Percentiles rank a stretch among this genome's conserved stretches.
These are phyloP conservation scores for Malurus elegans DNA, from an alignment of 2,113 vertebrate genomes.

Conservation along the genomic window DNA sequence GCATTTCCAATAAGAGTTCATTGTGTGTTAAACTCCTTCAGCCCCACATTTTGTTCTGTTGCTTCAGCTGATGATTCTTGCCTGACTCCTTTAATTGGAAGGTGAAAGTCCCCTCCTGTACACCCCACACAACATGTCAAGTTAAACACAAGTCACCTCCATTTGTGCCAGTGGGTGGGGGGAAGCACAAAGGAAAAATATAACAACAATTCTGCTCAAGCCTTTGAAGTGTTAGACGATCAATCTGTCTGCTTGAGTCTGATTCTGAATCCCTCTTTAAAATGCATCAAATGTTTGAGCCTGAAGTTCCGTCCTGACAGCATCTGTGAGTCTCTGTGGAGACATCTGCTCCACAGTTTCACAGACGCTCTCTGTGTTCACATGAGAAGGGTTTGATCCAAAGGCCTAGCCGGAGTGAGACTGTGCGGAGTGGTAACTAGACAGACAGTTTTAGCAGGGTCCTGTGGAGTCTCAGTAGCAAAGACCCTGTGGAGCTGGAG, in stretches of 20 bases:
- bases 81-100: conserved; percentile 28
- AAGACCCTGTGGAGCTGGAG: conserved; percentile 64
- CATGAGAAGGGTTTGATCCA: conserved; percentile 78
- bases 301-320: conserved; percentile 78
- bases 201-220: conserved; percentile 52
- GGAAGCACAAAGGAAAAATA: conserved; percentile 63
- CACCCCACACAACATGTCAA: neutral
- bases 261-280: conserved; percentile 78
- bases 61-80: conserved; percentile 32
- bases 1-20: neutral
- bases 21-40: conserved; percentile 3
- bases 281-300: conserved; percentile 81
- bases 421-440: conserved; percentile 65
- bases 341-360: conserved; percentile 75
- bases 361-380: conserved; percentile 75
- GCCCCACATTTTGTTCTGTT: neutral
- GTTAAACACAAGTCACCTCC: conserved; percentile 54
- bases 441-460: conserved; percentile 70
- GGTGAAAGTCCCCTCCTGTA: conserved; percentile 18
- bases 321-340: conserved; percentile 80
- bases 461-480: conserved; percentile 71
- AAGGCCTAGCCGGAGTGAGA: conserved; percentile 72
- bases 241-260: conserved; percentile 79
- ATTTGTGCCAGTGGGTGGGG: conserved; percentile 33
- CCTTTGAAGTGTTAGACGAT: conserved; percentile 79